Base-by-base conservation (phyloP, 2,797 vertebrate genomes). In the Lepus oiostolus region DNA sequence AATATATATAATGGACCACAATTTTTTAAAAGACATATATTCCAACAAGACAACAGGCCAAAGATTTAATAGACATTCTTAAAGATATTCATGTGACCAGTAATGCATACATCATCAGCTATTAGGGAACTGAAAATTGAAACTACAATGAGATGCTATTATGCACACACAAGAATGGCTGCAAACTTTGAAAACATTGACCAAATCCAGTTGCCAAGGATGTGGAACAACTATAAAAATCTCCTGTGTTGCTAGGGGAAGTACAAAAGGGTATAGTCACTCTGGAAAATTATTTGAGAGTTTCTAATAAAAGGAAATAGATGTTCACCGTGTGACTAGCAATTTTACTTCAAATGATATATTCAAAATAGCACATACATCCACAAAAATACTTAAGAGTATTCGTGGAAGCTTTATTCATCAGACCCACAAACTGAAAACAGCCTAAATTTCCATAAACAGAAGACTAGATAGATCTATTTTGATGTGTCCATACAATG, bases 1-100 rank as follows among this genome's bases (percentile, higher is more conserved):
- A 83, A 70, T 67, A 79, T 83, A 47, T 47, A 94, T 47, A 47
- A 96, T 90, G 26, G 86, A 42, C 67, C 86, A 54, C 22, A 81
- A 30, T 47, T 54, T 38, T 79, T 52, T 80, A 75, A 96, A 77
- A 81, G n/a, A 65, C 7, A 81, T 63, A 88, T 85, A 67, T 76
- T 47, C 28, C 82, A 93, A 42, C 52, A 76, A 81, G 80, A 60
- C n/a, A 92, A 42, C n/a, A 47, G 60, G 38, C 30, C 76, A 70
- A 87, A 30, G 6, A 76, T 28, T 91, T 85, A 84, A 67, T 17
- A 82, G 47, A 11, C 5, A 54, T 50, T 82, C 86, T 38, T 60
- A 24, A 32, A 90, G 70, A 83, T 67, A 80, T 17, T n/a, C n/a
- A 94, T 24, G 1, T 79, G 75, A 35, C 14, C n/a, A 52, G 19